Evolutionary conservation across 2,113 vertebrate genomes (phyloP).

Genomic region (Edolisoma coerulescens): DNA sequence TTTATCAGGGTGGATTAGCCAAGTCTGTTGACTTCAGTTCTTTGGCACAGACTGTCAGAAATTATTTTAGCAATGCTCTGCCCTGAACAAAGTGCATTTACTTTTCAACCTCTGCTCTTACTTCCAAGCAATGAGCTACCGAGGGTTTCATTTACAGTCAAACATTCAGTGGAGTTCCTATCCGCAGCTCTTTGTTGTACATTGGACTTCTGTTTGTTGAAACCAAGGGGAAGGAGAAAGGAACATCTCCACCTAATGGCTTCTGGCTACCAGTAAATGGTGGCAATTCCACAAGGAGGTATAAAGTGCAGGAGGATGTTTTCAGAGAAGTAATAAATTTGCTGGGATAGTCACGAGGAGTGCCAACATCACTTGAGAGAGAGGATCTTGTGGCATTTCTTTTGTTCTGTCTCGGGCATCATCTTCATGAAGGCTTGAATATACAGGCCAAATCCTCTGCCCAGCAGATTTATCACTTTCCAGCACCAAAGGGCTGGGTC

Average conservation of each 20-base stretch:
- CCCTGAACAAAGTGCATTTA: slow-evolving; percentile 69
- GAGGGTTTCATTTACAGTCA: slow-evolving; percentile 70
- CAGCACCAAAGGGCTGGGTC: background rate
- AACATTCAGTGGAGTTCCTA: slow-evolving; percentile 17
- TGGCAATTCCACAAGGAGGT: slow-evolving; percentile 21
- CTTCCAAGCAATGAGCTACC: slow-evolving; percentile 70
- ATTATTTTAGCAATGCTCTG: slow-evolving; percentile 66
- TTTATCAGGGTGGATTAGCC: slow-evolving; percentile 56
- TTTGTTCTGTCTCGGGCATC: background rate
- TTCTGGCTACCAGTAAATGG: slow-evolving; percentile 45
- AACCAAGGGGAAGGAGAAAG: slow-evolving; percentile 12
- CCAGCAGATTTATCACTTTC: background rate
- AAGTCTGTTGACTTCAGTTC: slow-evolving; percentile 68
- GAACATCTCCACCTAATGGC: slow-evolving; percentile 31
- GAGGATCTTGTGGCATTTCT: slow-evolving; percentile 13
- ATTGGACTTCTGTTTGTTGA: slow-evolving; percentile 4
- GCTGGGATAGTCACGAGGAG: background rate
- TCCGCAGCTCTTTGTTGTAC: slow-evolving; percentile 29
- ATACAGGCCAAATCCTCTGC: background rate
- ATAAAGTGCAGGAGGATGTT: slow-evolving; percentile 26
- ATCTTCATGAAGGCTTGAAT: background rate
- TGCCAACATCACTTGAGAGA: slow-evolving; percentile 29
- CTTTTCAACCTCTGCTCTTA: slow-evolving; percentile 57
- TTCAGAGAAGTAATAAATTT: slow-evolving; percentile 45
- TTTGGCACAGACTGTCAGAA: slow-evolving; percentile 66